Percentiles rank a stretch among this genome's conserved stretches.
phyloP scores from a whole-genome alignment of 2,888 invertebrate species.

The Uloborus plumipes region DNA sequence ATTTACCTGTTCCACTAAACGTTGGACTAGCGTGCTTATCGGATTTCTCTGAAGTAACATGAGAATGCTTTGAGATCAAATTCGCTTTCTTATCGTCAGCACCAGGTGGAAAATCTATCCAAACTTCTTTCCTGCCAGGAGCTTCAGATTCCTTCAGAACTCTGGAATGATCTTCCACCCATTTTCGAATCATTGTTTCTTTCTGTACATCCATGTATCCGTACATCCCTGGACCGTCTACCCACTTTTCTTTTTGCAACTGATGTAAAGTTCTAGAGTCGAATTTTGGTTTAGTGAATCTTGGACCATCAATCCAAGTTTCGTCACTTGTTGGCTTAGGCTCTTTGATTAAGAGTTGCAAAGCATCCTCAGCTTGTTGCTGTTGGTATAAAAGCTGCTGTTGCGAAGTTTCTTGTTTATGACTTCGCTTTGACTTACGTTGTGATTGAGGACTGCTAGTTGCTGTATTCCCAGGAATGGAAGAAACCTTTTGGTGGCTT shows the following conservation, averaged over 20 bases:
- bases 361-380: constrained; percentile 35
- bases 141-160: constrained; percentile 85
- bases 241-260: constrained; percentile 86
- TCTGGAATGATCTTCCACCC: constrained; percentile 80
- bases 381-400: constrained; percentile 37
- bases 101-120: constrained; percentile 59
- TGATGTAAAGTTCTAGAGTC: constrained; percentile 59
- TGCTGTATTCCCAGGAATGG: constrained; percentile 13
- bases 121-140: constrained; percentile 71
- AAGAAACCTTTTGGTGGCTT: constrained; percentile 18
- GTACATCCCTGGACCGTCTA: constrained; percentile 87
- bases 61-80: neutral
- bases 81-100: constrained; percentile 25
- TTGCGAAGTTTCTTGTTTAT: constrained; percentile 34
- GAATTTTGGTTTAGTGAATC: constrained; percentile 75
- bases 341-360: constrained; percentile 34
- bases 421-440: constrained; percentile 51
- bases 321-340: constrained; percentile 78
- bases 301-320: constrained; percentile 96
- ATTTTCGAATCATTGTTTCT: constrained; percentile 91
- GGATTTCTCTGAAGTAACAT: constrained; percentile 2
- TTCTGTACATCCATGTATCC: constrained; percentile 94
- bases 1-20: constrained; percentile 12
- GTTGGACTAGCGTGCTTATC: constrained; percentile 17
- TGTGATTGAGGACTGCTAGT: constrained; percentile 47